Evolutionary conservation across 2,888 invertebrate species (phyloP).

Genomic region (Proisotoma minuta): DNA sequence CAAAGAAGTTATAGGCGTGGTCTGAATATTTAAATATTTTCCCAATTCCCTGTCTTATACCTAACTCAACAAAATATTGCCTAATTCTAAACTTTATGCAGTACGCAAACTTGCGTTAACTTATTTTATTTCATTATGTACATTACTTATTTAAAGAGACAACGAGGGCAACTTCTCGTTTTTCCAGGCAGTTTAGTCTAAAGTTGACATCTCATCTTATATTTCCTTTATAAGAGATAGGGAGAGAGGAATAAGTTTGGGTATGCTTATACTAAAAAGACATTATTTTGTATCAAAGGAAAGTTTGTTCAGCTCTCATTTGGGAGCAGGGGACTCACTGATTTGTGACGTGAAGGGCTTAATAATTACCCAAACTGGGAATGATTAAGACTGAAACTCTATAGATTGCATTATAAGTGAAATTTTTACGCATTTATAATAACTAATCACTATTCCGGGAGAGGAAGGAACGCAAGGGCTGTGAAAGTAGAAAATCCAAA

Average conservation of each 20-base stretch:
- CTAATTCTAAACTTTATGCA: background rate
- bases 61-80: background rate
- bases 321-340: background rate
- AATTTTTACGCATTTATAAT: background rate
- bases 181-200: too few species aligned
- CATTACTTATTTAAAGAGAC: background rate
- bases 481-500: background rate
- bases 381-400: background rate
- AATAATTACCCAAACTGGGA: conserved; percentile 5
- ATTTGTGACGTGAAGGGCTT: conserved; percentile 10
- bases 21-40: conserved; percentile 10
- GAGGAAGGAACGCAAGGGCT: background rate
- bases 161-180: background rate
- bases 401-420: background rate
- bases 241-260: too few species aligned
- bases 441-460: background rate
- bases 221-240: too few species aligned
- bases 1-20: background rate
- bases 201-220: too few species aligned
- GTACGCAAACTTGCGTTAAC: background rate
- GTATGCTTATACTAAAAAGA: background rate
- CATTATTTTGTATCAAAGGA: too few species aligned
- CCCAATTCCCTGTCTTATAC: background rate
- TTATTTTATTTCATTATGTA: background rate
- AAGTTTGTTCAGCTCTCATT: too few species aligned